Evolutionary conservation across 2,113 vertebrate species (phyloP), one percentile per base, ranked within the genome.

Genomic region (Notarius quadriscutis): DNA sequence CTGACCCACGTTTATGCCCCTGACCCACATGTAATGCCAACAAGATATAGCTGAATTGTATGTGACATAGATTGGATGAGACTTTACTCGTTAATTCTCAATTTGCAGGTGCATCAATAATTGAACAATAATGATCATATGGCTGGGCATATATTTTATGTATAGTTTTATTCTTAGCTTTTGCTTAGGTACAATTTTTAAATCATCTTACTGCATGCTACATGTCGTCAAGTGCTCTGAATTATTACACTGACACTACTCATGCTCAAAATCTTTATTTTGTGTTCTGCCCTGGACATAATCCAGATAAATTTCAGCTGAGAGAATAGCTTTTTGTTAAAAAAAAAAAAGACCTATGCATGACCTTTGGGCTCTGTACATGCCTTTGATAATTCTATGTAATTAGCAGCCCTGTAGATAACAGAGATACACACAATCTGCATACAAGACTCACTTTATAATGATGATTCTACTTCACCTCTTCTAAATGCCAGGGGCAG

Each of bases 401-500:
- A 94, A 94, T 94, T 94, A 92, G 91, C 91, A 91, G 62, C 84
- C 53, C 79, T 86, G 27, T 91, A 93, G 87, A 89, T 91, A 88
- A 86, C 14, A 0, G 92, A 92, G 93, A 93, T 90, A 91, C 53
- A 69, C n/a, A 71, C 14, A 22, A 74, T 27, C n/a, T 30, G 34
- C 34, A 69, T 14, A 69, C n/a, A 30, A 69, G n/a, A 15, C 5
- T 27, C 27, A 69, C 65, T 15, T 27, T 69, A 69, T 27, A 30
- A 30, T 69, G 5, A 69, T 15, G 14, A 5, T 27, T 27, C 11
- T 67, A 12, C 25, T 63, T 25, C 62, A 69, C 12, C 65, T 69
- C 1, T 69, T 7, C 10, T 69, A 69, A 69, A 15, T 6, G 27
- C n/a, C 4, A 69, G 34, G 34, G 34, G 34, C 34, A 41, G 2